Conservation (phyloP, 2,113 vertebrate species). For the Stomatorhinus ivindoensis region DNA sequence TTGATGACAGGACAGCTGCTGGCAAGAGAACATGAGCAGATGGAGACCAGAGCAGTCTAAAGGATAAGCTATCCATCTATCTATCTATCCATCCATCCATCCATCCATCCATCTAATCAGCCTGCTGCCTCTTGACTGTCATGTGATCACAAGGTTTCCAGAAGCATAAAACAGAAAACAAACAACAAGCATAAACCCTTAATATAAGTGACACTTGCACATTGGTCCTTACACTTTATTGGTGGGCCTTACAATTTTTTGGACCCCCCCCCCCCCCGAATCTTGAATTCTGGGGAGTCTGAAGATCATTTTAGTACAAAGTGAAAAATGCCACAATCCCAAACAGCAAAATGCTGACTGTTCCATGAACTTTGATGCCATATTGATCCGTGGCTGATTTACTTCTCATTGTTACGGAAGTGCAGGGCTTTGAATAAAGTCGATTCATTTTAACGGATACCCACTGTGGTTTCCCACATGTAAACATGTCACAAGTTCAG, state of each 20-base stretch:
- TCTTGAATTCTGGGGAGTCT: background rate
- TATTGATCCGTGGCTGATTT: slow-evolving; percentile 19
- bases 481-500: slow-evolving; percentile 18
- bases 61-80: background rate
- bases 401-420: background rate
- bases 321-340: background rate
- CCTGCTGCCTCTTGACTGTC: background rate
- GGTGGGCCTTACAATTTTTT: too few relatives aligned
- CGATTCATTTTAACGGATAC: background rate
- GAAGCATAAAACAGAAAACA: background rate
- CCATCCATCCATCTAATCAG: background rate
- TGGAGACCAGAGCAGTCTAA: background rate
- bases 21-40: background rate
- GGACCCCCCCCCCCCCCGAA: background rate
- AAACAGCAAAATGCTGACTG: background rate
- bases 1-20: background rate
- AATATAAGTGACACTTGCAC: background rate
- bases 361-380: background rate
- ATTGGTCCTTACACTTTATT: background rate
- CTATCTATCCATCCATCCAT: background rate
- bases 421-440: background rate
- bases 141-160: background rate
- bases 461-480: background rate
- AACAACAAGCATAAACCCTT: background rate
- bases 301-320: background rate